Evolutionary conservation across 2,797 vertebrate genomes (phyloP).

Genomic region (Neosilurus hyrtlii): DNA sequence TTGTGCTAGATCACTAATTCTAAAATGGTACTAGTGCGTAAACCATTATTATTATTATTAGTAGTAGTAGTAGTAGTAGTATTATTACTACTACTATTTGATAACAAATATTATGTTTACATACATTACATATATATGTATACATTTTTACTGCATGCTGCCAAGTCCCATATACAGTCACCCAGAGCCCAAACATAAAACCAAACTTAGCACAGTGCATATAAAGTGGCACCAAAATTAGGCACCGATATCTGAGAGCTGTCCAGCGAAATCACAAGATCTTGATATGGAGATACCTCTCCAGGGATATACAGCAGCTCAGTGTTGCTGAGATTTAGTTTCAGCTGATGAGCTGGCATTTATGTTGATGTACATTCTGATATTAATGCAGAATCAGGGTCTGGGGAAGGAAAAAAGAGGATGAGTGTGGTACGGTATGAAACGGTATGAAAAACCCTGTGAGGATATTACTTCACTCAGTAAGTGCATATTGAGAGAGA

Average conservation of each 20-base stretch:
- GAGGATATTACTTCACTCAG: neutral
- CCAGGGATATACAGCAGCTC: neutral
- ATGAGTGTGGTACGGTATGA: neutral
- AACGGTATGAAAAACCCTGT: neutral
- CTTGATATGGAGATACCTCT: neutral
- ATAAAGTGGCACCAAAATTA: too few relatives aligned
- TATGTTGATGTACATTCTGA: neutral
- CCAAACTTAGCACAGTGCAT: too few relatives aligned
- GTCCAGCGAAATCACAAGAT: neutral
- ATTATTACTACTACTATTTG: too few relatives aligned
- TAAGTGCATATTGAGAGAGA: neutral
- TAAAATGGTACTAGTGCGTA: too few relatives aligned
- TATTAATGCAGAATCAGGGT: neutral
- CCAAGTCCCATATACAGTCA: too few relatives aligned
- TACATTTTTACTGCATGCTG: too few relatives aligned
- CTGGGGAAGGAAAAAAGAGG: neutral
- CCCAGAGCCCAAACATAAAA: too few relatives aligned
- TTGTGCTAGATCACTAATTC: too few relatives aligned
- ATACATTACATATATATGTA: too few relatives aligned
- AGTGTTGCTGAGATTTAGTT: neutral
- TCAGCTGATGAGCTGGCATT: slow-evolving; percentile 3
- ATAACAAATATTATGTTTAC: too few relatives aligned
- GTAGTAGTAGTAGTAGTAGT: too few relatives aligned
- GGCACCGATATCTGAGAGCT: neutral
- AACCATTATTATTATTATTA: too few relatives aligned